Evolutionary conservation across 2,113 vertebrate genomes (phyloP).

Genomic region (Scortum barcoo): DNA sequence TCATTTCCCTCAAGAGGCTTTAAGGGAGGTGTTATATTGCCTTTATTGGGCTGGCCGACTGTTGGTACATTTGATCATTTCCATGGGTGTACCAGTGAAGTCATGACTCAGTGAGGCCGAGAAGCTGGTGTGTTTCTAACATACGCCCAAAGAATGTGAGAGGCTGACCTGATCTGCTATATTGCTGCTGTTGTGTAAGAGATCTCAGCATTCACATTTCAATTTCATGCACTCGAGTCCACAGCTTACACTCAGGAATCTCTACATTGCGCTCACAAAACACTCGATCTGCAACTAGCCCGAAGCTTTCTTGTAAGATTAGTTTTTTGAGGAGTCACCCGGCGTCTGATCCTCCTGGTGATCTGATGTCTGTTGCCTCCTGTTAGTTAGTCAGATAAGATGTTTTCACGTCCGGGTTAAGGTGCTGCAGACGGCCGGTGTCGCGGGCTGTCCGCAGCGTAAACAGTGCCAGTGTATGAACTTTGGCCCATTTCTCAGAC

Average conservation of each 20-base stretch:
- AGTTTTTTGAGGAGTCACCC: slow-evolving; percentile 14
- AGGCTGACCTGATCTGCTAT: slow-evolving; percentile 37
- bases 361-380: slow-evolving; percentile 6
- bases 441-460: slow-evolving; percentile 32
- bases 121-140: slow-evolving; percentile 29
- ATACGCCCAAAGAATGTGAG: slow-evolving; percentile 44
- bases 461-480: slow-evolving; percentile 56
- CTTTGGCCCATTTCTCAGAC: slow-evolving; percentile 67
- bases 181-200: slow-evolving; percentile 39
- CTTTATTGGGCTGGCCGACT: neutral
- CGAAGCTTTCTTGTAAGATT: slow-evolving; percentile 1
- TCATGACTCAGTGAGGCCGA: slow-evolving; percentile 37
- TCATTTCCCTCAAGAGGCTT: neutral
- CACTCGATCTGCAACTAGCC: neutral
- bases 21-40: neutral
- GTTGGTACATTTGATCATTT: slow-evolving; percentile 35
- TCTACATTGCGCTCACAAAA: neutral
- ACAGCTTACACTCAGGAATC: neutral
- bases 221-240: neutral
- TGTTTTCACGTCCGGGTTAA: slow-evolving; percentile 13
- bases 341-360: neutral
- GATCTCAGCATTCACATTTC: slow-evolving; percentile 8
- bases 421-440: slow-evolving; percentile 25
- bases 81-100: slow-evolving; percentile 38
- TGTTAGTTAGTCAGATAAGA: slow-evolving; percentile 34